Evolutionary conservation across 64 coral and sea anemone species (phyloP).

Genomic region (Platygyra sinensis): DNA sequence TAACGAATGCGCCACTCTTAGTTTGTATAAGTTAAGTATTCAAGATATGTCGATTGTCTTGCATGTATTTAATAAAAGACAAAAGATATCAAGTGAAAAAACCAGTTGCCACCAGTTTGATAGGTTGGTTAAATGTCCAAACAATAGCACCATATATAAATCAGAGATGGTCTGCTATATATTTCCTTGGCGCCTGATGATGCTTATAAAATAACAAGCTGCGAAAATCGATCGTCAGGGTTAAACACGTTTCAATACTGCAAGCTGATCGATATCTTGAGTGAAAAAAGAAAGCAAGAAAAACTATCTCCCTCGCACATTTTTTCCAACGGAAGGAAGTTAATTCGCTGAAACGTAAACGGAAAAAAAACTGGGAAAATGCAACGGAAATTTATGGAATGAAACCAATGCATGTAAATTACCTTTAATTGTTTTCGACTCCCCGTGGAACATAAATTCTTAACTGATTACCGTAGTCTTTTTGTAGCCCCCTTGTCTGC

Average conservation of each 20-base stretch:
- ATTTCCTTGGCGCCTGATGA: background rate
- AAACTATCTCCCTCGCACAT: background rate
- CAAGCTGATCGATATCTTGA: too few species aligned
- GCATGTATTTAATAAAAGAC: background rate
- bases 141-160: background rate
- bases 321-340: background rate
- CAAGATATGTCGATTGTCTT: background rate
- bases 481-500: background rate
- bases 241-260: background rate
- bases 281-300: background rate
- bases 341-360: background rate
- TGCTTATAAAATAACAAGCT: background rate
- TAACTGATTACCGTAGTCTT: background rate
- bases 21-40: too few species aligned
- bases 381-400: conserved; percentile 17
- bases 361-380: background rate
- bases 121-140: background rate
- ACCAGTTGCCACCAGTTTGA: background rate
- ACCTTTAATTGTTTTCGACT: background rate
- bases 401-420: conserved; percentile 16
- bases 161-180: background rate
- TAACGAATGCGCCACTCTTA: background rate
- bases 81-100: background rate
- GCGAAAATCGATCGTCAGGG: background rate
- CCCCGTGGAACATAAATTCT: background rate